phyloP scores from a whole-genome alignment of 1,140 invertebrate genomes.

The Pentalonia nigronervosa region DNA sequence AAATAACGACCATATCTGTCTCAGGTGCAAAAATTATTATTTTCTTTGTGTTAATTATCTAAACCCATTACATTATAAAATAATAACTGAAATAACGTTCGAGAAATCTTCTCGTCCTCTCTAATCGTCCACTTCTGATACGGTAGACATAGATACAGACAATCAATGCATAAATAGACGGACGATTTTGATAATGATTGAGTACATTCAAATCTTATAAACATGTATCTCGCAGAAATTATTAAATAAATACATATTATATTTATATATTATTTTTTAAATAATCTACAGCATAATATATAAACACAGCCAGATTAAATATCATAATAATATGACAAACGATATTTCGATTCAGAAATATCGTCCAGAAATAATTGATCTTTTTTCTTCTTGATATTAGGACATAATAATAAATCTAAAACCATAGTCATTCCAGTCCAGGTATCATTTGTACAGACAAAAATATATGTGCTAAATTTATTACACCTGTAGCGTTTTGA shows the following conservation, averaged over 20 bases:
- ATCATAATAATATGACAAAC: not conserved
- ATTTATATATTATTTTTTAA: not conserved
- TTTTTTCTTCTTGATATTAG: not conserved
- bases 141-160: too few species aligned
- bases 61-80: not conserved
- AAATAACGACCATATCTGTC: not conserved
- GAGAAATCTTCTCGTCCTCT: not conserved
- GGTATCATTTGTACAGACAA: conserved; percentile 25
- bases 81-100: not conserved
- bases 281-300: not conserved
- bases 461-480: conserved; percentile 7
- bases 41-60: not conserved
- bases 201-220: not conserved
- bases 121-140: not conserved
- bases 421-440: not conserved
- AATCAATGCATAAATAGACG: not conserved
- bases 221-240: not conserved
- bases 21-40: not conserved
- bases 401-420: not conserved
- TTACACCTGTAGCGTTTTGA: conserved; percentile 27
- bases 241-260: not conserved
- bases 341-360: not conserved
- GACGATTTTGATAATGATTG: not conserved
- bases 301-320: not conserved
- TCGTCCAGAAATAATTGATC: not conserved